Evolutionary conservation across 2,888 invertebrate species (phyloP).

Genomic region (Ctenicera cuprea): DNA sequence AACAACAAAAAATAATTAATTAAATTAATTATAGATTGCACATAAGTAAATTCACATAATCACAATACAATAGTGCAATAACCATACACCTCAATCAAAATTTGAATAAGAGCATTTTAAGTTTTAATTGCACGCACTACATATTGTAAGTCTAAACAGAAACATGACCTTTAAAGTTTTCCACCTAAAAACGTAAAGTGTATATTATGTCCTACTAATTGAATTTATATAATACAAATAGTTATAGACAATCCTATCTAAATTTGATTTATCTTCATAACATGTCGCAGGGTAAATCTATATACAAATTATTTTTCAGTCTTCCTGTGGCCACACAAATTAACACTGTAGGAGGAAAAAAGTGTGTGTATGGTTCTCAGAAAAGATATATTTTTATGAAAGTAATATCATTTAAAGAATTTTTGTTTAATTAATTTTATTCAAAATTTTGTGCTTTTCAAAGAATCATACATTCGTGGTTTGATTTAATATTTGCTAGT

Average conservation of each 20-base stretch:
- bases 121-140: constrained; percentile 19
- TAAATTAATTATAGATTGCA: neutral
- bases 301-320: constrained; percentile 62
- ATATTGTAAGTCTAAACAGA: constrained; percentile 19
- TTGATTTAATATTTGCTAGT: neutral
- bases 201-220: constrained; percentile 22
- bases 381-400: neutral
- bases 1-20: neutral
- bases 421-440: neutral
- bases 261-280: constrained; percentile 57
- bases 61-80: neutral
- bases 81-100: neutral
- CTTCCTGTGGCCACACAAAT: constrained; percentile 57
- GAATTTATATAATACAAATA: constrained; percentile 40
- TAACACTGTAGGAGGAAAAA: constrained; percentile 28
- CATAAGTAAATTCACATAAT: neutral
- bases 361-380: constrained; percentile 4
- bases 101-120: constrained; percentile 20
- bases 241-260: constrained; percentile 50
- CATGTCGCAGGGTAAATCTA: constrained; percentile 59
- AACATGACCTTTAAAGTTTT: constrained; percentile 1
- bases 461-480: neutral
- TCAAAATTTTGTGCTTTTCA: neutral
- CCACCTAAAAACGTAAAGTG: constrained; percentile 24
- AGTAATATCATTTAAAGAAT: neutral